Base-by-base conservation (phyloP, 2,888 invertebrate genomes). In the Zaprionus lineosus region DNA sequence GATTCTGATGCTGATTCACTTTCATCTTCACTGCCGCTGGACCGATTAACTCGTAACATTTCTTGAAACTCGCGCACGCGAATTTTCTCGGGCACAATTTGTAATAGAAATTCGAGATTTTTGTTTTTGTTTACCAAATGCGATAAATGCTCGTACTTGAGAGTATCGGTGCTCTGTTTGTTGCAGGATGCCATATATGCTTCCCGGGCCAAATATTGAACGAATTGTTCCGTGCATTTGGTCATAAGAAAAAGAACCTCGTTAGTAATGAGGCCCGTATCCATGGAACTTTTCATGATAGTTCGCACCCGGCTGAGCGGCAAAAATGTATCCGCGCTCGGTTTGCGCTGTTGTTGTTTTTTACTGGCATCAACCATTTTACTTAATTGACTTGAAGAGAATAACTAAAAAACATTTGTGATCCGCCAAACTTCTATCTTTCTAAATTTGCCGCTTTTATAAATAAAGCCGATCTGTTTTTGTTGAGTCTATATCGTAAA, bases 211-310 rank as follows among this genome's bases (percentile, higher is more conserved):
- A 89, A 58, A 52, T 88, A 78, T 52, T 88, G 87, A 1, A 90
- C 86, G 44, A 89, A 90, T 55, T 88, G 70, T 74, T 89, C 89
- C 62, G 88, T 85, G 14, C 88, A 79, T 47, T 86, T 88, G 24
- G 88, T 85, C 66, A 89, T 86, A 2, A 88, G 59, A 19, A 86
- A 85, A 0, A 89, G 67, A 0, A 87, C 89, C 55, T 89, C 89
- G 47, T 82, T 85, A 7, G 74, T 79, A 1, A 89, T 88, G 15
- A 82, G 77, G 0, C 89, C 89, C 0, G 89, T 88, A 50, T 89
- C 87, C 53, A 88, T 71, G 0, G 89, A 89, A 60, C 89, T 89
- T 61, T 88, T 89, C 89, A 89, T 89, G 24, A 89, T 89, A n/a
- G 88, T 88, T 2, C 86, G 81, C 15, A 89, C 86, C 6, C 89